These are phyloP conservation scores for Stegastes partitus DNA, from an alignment of 2,113 vertebrate genomes.

Conservation along the genomic window DNA sequence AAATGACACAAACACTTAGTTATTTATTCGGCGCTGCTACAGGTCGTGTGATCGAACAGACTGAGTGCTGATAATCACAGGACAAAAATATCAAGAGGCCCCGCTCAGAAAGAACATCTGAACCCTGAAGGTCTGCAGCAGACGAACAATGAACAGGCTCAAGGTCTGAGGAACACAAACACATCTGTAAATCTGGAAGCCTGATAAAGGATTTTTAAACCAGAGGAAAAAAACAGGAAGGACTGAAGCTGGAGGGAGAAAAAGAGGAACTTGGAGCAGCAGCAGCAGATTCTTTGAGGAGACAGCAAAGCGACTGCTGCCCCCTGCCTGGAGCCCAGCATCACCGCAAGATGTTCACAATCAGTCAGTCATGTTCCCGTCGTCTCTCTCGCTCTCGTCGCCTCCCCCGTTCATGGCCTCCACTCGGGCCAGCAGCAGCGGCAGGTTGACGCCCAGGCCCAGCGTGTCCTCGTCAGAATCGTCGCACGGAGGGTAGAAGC, in stretches of 20 bases:
- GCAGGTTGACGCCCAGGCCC: constrained; percentile 72
- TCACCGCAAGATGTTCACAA: constrained; percentile 49
- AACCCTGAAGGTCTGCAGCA: constrained; percentile 68
- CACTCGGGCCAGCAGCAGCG: constrained; percentile 82
- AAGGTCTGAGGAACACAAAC: constrained; percentile 13
- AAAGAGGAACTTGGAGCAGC: constrained; percentile 16
- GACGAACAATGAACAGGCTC: constrained; percentile 56
- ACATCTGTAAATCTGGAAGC: constrained; percentile 11
- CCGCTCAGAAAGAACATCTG: constrained; percentile 56
- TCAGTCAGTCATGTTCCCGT: constrained; percentile 59
- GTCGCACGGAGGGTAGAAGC: constrained; percentile 85
- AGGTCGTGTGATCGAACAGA: constrained; percentile 63
- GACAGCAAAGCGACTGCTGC: constrained; percentile 56
- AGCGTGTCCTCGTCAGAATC: constrained; percentile 80
- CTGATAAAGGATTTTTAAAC: constrained; percentile 3
- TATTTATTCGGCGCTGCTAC: constrained; percentile 40
- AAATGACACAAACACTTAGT: not conserved
- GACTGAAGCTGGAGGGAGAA: constrained; percentile 6
- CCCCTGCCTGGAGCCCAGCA: constrained; percentile 51
- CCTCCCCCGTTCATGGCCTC: constrained; percentile 71
- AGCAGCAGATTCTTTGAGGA: constrained; percentile 24
- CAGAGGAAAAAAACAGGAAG: constrained; percentile 21
- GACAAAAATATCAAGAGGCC: constrained; percentile 58
- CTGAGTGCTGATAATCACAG: constrained; percentile 70
- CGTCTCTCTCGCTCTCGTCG: constrained; percentile 60